These are phyloP conservation scores for Meloidogyne floridensis DNA, from an alignment of 1,140 invertebrate genomes.

Conservation along the genomic window DNA sequence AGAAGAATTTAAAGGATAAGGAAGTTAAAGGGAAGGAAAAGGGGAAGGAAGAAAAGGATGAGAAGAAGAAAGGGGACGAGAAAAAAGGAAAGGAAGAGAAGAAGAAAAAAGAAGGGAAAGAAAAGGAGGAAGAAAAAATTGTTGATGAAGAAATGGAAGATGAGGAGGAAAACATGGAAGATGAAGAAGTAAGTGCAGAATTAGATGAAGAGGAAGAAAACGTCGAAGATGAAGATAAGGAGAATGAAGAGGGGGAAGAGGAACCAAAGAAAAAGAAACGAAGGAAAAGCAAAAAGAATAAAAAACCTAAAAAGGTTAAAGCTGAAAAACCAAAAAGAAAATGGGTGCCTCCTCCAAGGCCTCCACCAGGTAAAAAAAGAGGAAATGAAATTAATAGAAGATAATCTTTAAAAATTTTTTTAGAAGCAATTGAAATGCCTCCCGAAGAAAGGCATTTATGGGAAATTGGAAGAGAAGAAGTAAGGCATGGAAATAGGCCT, in stretches of 20 bases:
- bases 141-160: slow-evolving; percentile 11
- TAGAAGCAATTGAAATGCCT: slow-evolving; percentile 41
- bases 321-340: slow-evolving; percentile 26
- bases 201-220: slow-evolving; percentile 28
- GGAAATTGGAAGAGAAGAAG: slow-evolving; percentile 45
- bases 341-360: slow-evolving; percentile 35
- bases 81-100: slow-evolving; percentile 7
- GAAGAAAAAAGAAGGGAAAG: slow-evolving; percentile 19
- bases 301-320: slow-evolving; percentile 1
- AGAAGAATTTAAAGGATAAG: slow-evolving; percentile 3
- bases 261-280: slow-evolving; percentile 16
- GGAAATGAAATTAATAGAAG: background rate
- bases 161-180: slow-evolving; percentile 6
- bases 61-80: slow-evolving; percentile 21
- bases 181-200: slow-evolving; percentile 3
- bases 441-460: slow-evolving; percentile 44
- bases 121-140: slow-evolving; percentile 15
- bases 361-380: slow-evolving; percentile 26
- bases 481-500: slow-evolving; percentile 34
- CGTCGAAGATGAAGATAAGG: slow-evolving; percentile 28
- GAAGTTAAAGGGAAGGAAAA: slow-evolving; percentile 18
- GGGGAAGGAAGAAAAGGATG: slow-evolving; percentile 17
- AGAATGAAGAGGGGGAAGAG: slow-evolving; percentile 11
- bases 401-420: background rate
- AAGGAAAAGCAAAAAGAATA: slow-evolving; percentile 3